Evolutionary conservation across 2,888 invertebrate genomes (phyloP), one percentile per base, ranked within the genome.

Genomic region (Morpho achilles): DNA sequence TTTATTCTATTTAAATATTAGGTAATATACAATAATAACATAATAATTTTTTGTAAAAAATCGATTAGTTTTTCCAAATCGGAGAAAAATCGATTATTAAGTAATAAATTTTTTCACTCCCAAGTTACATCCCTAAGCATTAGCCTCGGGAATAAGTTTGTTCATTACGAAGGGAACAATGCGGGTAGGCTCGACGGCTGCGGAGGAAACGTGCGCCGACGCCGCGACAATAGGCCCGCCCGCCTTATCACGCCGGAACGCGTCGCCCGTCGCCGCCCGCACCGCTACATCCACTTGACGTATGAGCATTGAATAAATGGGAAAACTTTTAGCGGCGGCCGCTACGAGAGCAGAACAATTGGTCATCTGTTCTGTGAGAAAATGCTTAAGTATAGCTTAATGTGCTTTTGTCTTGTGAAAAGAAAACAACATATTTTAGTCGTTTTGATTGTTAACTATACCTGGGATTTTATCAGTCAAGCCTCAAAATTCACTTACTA

Each of bases 131-230:
- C 32, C 32, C 32, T 32, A 32, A 3, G 79, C 79, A 83, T 89
- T 87, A 88, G 87, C 81, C 74, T 76, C 75, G 76, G 80, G 84
- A 87, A 85, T 86, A 90, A 90, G 88, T 90, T 90, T 83, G 87
- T 90, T 90, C 90, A 90, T 90, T 90, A 90, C 84, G 71, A 69
- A 69, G 80, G 70, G 83, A 89, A 88, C 90, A 88, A 89, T 77
- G 77, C 81, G 71, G 49, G 83, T 82, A 83, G 89, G 87, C 89
- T 82, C 85, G 86, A 74, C 87, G 84, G 82, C 82, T 79, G 80
- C 74, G 77, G 81, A 88, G 89, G 89, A 89, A 90, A 89, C 88
- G 87, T 89, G 89, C 87, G 89, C 87, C 86, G 85, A 88, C 87
- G 90, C 87, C 80, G 82, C 77, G 73, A 90, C 89, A 90, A 90